phyloP scores from a whole-genome alignment of 1,140 invertebrate genomes.

The Drosophila orena region DNA sequence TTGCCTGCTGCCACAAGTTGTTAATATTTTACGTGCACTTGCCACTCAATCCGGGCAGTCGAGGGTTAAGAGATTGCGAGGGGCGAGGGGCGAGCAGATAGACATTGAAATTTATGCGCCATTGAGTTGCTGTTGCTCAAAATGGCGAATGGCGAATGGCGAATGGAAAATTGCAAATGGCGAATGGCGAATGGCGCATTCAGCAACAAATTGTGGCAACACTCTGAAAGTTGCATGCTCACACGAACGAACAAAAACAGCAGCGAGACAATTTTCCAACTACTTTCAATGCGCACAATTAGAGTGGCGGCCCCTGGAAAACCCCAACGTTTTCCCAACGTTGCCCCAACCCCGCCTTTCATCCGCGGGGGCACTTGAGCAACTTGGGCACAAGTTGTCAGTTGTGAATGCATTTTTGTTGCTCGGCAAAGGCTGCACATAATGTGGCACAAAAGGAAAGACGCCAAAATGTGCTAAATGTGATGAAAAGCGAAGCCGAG shows the following conservation, averaged over 20 bases:
- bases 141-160: slow-evolving; percentile 22
- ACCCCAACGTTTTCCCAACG: slow-evolving; percentile 1
- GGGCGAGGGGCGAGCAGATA: background rate
- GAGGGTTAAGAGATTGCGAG: slow-evolving; percentile 1
- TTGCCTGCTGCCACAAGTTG: slow-evolving; percentile 35
- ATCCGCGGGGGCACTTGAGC: slow-evolving; percentile 25
- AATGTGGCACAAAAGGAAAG: slow-evolving; percentile 13
- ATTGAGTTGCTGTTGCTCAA: slow-evolving; percentile 54
- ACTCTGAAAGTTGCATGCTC: slow-evolving; percentile 63
- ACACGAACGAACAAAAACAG: slow-evolving; percentile 34
- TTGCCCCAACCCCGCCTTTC: background rate
- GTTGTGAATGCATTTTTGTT: slow-evolving; percentile 30
- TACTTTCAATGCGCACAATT: slow-evolving; percentile 76
- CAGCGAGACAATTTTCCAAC: slow-evolving; percentile 58
- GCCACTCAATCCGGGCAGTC: slow-evolving; percentile 48
- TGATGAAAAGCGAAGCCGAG: background rate
- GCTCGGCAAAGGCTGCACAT: slow-evolving; percentile 17
- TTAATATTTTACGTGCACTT: slow-evolving; percentile 77
- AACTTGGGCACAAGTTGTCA: slow-evolving; percentile 42
- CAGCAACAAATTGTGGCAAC: slow-evolving; percentile 72
- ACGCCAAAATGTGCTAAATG: slow-evolving; percentile 18
- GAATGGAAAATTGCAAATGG: slow-evolving; percentile 43
- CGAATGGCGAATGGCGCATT: slow-evolving; percentile 42
- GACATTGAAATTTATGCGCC: slow-evolving; percentile 66
- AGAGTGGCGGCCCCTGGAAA: slow-evolving; percentile 38